Evolutionary conservation across 2,113 vertebrate genomes (phyloP).

Genomic region (Neodontobutis hainanensis): DNA sequence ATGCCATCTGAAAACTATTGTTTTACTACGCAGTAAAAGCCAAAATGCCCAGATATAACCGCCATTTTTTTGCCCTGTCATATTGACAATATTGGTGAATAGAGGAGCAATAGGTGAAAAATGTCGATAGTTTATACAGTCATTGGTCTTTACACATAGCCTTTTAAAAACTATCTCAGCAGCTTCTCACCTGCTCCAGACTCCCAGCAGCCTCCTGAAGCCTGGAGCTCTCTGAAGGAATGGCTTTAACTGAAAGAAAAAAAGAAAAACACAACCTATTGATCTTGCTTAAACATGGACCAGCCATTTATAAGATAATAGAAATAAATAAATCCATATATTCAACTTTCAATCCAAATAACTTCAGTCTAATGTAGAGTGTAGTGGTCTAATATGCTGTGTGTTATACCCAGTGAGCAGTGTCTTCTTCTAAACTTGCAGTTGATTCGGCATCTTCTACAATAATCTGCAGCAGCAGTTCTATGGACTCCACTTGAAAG

Average conservation of each 20-base stretch:
- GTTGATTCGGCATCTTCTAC: conserved; percentile 56
- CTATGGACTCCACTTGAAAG: conserved; percentile 68
- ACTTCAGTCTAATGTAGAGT: neutral
- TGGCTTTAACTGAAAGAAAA: conserved; percentile 65
- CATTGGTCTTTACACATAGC: too few species aligned
- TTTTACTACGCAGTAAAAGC: too few species aligned
- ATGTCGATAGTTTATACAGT: too few species aligned
- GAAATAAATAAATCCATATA: too few species aligned
- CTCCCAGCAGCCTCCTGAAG: conserved; percentile 69
- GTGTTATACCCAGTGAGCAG: conserved; percentile 51
- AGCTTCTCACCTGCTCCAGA: conserved; percentile 75
- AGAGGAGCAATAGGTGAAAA: too few species aligned
- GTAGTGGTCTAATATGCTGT: neutral
- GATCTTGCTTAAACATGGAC: too few species aligned
- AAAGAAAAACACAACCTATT: neutral
- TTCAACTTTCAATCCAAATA: too few species aligned
- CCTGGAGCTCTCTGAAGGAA: conserved; percentile 74
- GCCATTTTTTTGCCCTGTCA: too few species aligned
- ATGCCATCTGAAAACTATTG: too few species aligned
- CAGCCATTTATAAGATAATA: too few species aligned
- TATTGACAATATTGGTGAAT: too few species aligned
- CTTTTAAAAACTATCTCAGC: neutral
- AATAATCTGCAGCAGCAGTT: conserved; percentile 76
- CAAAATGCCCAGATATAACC: too few species aligned
- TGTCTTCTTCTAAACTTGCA: conserved; percentile 47